Evolutionary conservation across 2,797 vertebrate species (phyloP).

Genomic region (Champsocephalus gunnari): DNA sequence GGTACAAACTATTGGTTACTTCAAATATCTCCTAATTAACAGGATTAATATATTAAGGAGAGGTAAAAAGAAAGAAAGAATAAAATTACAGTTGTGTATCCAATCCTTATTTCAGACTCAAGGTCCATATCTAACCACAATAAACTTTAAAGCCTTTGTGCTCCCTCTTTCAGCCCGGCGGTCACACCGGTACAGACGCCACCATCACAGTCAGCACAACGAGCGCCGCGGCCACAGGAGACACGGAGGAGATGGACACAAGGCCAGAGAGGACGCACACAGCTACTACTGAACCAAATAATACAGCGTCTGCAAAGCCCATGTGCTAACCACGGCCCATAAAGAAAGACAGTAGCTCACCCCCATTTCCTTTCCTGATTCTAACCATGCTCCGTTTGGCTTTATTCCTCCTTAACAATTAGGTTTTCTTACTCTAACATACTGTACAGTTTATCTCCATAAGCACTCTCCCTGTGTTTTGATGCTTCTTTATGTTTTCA

Average conservation of each 20-base stretch:
- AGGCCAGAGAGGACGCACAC: constrained; percentile 78
- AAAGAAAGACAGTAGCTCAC: constrained; percentile 71
- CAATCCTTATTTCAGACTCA: too few relatives aligned
- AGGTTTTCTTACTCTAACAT: constrained; percentile 53
- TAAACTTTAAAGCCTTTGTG: background rate
- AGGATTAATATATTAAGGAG: background rate
- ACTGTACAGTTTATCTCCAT: constrained; percentile 31
- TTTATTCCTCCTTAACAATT: constrained; percentile 44
- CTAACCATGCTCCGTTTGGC: constrained; percentile 56
- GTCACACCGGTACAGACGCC: constrained; percentile 91
- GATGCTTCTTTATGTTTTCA: constrained; percentile 41
- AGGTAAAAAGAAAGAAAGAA: background rate
- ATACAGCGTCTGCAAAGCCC: constrained; percentile 63
- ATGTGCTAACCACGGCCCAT: constrained; percentile 69
- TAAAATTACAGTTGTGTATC: background rate
- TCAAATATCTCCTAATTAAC: background rate
- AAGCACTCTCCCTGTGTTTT: constrained; percentile 32
- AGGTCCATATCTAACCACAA: background rate
- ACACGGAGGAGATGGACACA: constrained; percentile 81
- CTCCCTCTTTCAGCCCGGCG: constrained; percentile 84
- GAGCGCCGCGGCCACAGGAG: constrained; percentile 89
- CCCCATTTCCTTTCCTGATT: constrained; percentile 42
- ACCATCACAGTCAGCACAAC: constrained; percentile 87
- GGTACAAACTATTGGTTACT: background rate
- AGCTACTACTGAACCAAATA: constrained; percentile 83